Conservation (phyloP, 2,888 invertebrate genomes). For the Rhagophthalmus giganteus region DNA sequence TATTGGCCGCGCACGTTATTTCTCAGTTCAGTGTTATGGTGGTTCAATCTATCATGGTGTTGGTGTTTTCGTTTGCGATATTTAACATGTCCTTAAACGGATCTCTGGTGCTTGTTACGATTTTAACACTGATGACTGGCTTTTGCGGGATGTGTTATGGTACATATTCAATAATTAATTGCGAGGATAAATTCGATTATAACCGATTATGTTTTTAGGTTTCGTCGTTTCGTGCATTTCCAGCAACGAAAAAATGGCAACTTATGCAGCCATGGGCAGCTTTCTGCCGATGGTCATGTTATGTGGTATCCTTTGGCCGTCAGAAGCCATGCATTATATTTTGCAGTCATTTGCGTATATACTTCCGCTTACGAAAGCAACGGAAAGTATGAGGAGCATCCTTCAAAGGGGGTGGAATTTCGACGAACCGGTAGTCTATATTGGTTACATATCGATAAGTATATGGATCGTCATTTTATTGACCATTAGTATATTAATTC, state of each 20-base stretch:
- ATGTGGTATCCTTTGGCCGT: constrained; percentile 92
- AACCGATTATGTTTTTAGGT: constrained; percentile 53
- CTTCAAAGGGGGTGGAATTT: constrained; percentile 83
- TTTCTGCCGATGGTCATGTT: constrained; percentile 84
- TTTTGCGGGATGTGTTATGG: constrained; percentile 93
- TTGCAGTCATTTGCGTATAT: constrained; percentile 66
- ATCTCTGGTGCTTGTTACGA: constrained; percentile 71
- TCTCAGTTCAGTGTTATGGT: constrained; percentile 87
- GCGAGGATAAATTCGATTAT: not conserved
- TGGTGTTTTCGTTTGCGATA: constrained; percentile 76
- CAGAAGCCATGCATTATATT: constrained; percentile 84
- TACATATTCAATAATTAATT: constrained; percentile 45
- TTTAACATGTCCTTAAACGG: constrained; percentile 81
- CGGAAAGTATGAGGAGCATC: constrained; percentile 84
- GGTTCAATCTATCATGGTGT: constrained; percentile 76
- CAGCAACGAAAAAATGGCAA: constrained; percentile 81
- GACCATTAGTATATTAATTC: constrained; percentile 70
- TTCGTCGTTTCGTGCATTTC: constrained; percentile 80
- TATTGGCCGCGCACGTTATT: constrained; percentile 82
- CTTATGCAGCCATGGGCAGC: constrained; percentile 81
- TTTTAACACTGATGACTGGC: constrained; percentile 79
- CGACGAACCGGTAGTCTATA: constrained; percentile 70
- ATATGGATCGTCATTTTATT: constrained; percentile 80
- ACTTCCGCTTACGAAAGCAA: constrained; percentile 84
- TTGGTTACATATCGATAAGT: constrained; percentile 77